A percentile compares a stretch with the other conserved stretches of the same genome.
Evolutionary conservation across 2,888 invertebrate genomes (phyloP).

Genomic region (Onchidella celtica): DNA sequence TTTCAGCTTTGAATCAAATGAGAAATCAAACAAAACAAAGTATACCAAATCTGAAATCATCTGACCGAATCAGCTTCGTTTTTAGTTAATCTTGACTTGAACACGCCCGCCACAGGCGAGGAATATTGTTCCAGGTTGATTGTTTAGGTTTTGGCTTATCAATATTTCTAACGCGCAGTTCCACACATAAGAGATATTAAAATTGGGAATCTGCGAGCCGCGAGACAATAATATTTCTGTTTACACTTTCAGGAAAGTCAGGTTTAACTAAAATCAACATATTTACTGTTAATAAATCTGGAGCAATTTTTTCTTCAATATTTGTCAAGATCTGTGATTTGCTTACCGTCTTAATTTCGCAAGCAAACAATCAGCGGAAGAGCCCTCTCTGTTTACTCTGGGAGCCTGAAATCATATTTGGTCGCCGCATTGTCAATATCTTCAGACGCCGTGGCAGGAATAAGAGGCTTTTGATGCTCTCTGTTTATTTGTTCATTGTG

Average conservation of each 20-base stretch:
- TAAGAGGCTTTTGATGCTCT: slow-evolving; percentile 3
- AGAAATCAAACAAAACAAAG: slow-evolving; percentile 9
- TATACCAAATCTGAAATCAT: slow-evolving; percentile 28
- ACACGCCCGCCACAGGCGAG: slow-evolving; percentile 13
- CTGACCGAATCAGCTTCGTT: slow-evolving; percentile 25
- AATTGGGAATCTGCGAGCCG: slow-evolving; percentile 9
- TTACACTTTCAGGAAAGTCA: slow-evolving; percentile 17
- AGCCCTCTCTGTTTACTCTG: slow-evolving; percentile 11
- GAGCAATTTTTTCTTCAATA: slow-evolving; percentile 5
- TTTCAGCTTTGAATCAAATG: slow-evolving; percentile 17
- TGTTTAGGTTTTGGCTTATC: slow-evolving; percentile 26
- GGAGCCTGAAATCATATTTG: slow-evolving; percentile 20
- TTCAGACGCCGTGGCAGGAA: background rate
- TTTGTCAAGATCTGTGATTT: slow-evolving; percentile 30
- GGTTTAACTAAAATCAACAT: slow-evolving; percentile 11
- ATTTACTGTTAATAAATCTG: slow-evolving; percentile 17
- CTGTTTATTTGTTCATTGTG: slow-evolving; percentile 1
- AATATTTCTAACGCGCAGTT: background rate
- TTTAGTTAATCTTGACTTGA: slow-evolving; percentile 29
- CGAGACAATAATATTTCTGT: slow-evolving; percentile 26
- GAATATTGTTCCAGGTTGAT: background rate
- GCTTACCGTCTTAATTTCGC: slow-evolving; percentile 39
- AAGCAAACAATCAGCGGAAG: slow-evolving; percentile 16
- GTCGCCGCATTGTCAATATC: slow-evolving; percentile 13
- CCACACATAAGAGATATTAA: slow-evolving; percentile 18